Conservation (phyloP, 2,888 invertebrate species). For the Monoplex corrugatus region DNA sequence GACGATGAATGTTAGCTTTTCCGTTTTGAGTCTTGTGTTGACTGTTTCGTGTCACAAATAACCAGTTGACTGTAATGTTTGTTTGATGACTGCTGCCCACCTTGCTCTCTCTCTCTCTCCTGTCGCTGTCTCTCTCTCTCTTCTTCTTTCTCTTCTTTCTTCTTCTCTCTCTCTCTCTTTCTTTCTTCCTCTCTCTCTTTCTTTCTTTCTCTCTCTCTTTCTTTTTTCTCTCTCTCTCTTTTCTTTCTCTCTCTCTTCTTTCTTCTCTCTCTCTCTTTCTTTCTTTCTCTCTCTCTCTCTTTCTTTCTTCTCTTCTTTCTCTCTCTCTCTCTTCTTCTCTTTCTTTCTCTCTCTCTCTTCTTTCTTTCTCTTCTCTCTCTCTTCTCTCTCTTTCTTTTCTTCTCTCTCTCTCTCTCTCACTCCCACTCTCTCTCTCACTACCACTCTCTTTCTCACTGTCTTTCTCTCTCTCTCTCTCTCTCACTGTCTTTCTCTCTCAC, state of each 20-base stretch:
- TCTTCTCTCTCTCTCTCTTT: neutral
- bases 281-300: neutral
- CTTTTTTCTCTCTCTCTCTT: neutral
- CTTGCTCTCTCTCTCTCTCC: neutral
- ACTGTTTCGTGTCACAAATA: too few relatives aligned
- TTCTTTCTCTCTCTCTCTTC: neutral
- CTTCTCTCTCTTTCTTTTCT: neutral
- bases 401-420: neutral
- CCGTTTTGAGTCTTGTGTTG: too few relatives aligned
- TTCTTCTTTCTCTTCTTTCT: neutral
- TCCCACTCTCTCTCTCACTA: neutral
- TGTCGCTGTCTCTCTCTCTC: neutral
- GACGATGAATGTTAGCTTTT: too few relatives aligned
- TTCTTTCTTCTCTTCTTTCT: too few relatives aligned
- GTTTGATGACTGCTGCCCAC: too few relatives aligned
- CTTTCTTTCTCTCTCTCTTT: too few relatives aligned
- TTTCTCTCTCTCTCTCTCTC: too few relatives aligned
- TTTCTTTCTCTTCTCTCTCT: neutral
- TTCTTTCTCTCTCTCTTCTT: neutral
- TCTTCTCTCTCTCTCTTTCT: neutral
- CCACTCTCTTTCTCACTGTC: neutral
- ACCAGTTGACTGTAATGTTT: too few relatives aligned
- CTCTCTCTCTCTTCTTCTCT: too few relatives aligned
- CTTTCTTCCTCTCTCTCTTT: too few relatives aligned
- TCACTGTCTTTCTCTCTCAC: too few relatives aligned